These are phyloP conservation scores for Thunnus maccoyii DNA, from an alignment of 2,113 vertebrate species.

Conservation along the genomic window DNA sequence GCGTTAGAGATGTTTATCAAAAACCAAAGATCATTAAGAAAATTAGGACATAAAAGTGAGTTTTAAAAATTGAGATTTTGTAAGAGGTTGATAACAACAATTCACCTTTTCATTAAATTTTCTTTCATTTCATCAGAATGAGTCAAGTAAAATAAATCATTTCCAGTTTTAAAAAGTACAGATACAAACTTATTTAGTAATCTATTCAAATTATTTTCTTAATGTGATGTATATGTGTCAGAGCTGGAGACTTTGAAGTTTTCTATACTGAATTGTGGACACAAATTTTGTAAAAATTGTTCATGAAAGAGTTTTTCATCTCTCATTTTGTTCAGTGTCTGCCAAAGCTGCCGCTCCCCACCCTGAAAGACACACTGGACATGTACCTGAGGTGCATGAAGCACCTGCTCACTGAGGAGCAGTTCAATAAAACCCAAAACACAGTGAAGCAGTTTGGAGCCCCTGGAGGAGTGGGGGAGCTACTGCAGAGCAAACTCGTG, in stretches of 20 bases:
- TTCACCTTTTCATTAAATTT: constrained; percentile 1
- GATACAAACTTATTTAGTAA: not conserved
- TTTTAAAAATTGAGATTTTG: constrained; percentile 1
- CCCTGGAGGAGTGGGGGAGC: constrained; percentile 90
- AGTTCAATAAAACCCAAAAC: constrained; percentile 88
- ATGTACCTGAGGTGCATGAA: constrained; percentile 90
- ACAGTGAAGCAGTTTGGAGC: constrained; percentile 88
- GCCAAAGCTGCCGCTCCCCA: constrained; percentile 93
- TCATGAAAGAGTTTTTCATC: not conserved
- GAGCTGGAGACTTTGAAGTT: not conserved
- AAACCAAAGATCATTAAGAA: not conserved
- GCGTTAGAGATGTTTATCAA: not conserved
- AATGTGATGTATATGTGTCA: not conserved
- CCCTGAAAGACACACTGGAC: constrained; percentile 89
- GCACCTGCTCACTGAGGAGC: constrained; percentile 91
- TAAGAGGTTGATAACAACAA: not conserved
- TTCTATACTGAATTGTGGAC: not conserved
- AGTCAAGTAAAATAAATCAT: not conserved
- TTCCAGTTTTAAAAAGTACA: not conserved
- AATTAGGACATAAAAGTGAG: not conserved
- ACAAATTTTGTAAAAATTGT: not conserved
- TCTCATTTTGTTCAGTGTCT: constrained; percentile 80
- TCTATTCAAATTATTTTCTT: not conserved
- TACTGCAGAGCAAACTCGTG: constrained; percentile 90
- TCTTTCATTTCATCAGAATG: not conserved